Percentiles rank a stretch among this genome's conserved stretches.
These are phyloP conservation scores for Drosophila peninsularis DNA, from an alignment of 2,888 invertebrate genomes.

Conservation along the genomic window DNA sequence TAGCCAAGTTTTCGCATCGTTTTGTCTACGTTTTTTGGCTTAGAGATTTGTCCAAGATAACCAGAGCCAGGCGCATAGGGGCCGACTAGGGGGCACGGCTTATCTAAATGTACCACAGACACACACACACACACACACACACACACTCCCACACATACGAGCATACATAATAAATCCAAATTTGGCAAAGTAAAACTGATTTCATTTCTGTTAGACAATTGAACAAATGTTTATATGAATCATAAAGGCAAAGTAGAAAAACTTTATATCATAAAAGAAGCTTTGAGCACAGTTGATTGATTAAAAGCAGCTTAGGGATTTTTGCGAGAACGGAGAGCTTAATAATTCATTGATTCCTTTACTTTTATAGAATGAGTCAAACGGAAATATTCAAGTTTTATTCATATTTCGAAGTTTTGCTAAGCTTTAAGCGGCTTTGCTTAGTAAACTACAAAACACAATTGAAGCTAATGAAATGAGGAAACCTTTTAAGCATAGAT, in stretches of 20 bases:
- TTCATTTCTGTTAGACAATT: conserved; percentile 23
- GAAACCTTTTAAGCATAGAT: too few species aligned
- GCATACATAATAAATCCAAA: conserved; percentile 31
- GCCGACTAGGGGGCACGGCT: conserved; percentile 23
- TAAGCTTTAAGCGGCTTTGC: neutral
- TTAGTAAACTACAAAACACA: neutral
- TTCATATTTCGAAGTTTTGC: neutral
- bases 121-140: neutral
- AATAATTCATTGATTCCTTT: neutral
- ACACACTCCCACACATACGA: neutral
- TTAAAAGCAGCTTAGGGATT: neutral
- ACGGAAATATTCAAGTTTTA: too few species aligned
- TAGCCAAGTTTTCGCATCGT: conserved; percentile 59
- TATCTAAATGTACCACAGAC: conserved; percentile 32
- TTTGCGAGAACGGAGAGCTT: neutral
- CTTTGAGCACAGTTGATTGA: neutral
- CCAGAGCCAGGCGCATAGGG: conserved; percentile 13
- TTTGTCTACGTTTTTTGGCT: conserved; percentile 43
- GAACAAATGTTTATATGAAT: neutral
- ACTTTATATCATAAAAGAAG: neutral
- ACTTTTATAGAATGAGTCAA: neutral
- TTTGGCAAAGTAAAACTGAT: conserved; percentile 35
- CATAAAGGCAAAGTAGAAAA: neutral
- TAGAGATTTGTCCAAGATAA: conserved; percentile 47
- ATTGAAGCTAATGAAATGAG: too few species aligned